Conservation (phyloP, 2,113 vertebrate genomes). For the Pteronura brasiliensis region DNA sequence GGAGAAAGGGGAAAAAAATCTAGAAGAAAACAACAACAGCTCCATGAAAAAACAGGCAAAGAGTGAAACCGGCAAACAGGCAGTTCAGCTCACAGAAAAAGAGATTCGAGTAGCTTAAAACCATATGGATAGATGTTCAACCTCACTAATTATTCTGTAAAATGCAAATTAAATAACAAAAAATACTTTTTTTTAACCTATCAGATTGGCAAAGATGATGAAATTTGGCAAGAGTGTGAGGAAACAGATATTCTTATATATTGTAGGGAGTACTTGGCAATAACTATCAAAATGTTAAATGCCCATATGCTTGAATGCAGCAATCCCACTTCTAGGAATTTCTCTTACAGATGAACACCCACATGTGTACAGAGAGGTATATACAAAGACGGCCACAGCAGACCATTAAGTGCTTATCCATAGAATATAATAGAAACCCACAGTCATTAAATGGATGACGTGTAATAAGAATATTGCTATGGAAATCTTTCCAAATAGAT, state of each 20-base stretch:
- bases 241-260: constrained; percentile 64
- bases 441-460: neutral
- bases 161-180: constrained; percentile 66
- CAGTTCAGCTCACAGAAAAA: constrained; percentile 14
- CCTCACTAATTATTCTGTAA: constrained; percentile 54
- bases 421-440: neutral
- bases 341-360: neutral
- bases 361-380: neutral
- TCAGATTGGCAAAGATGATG: constrained; percentile 53
- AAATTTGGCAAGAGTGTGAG: constrained; percentile 27
- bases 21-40: neutral
- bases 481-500: neutral
- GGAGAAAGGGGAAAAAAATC: neutral
- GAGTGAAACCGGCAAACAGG: neutral
- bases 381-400: neutral
- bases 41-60: neutral
- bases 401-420: neutral
- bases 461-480: neutral
- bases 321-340: constrained; percentile 61
- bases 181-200: constrained; percentile 11
- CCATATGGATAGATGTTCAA: constrained; percentile 45
- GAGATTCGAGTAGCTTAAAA: constrained; percentile 26
- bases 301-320: constrained; percentile 39
- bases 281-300: constrained; percentile 43
- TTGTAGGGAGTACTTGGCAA: constrained; percentile 49